Base-by-base conservation (phyloP, 2,888 invertebrate genomes). In the Pimpla rufipes region DNA sequence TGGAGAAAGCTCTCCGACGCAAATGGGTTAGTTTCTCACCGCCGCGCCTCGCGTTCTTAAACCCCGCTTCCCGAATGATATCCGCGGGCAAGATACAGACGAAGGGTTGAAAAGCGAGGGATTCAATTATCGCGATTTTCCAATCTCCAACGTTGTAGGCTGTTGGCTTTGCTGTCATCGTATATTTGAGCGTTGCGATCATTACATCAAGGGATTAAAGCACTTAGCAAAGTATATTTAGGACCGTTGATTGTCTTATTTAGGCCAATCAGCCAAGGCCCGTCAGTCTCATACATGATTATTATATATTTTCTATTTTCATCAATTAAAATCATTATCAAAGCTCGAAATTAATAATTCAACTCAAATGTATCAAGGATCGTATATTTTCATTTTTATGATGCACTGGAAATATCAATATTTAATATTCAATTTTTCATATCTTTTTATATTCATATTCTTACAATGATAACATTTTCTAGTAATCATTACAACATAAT, bases 1-100 rank as follows among this genome's bases (percentile, higher is more conserved):
- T 50, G 80, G 80, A 71, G 74, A 84, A 84, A 91, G 89, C 90
- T 90, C 90, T 89, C 87, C 84, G 88, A 89, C 89, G 89, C 88
- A 89, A 89, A 89, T 89, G 75, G 89, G 88, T 89, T 85, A 81
- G 75, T 84, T 84, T 84, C 80, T 81, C 84, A 78, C 84, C 80
- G 50, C 78, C 64, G 29, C 82, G 29, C 29, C 79, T 67, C 85
- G 76, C 71, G 62, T 79, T 84, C 79, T 83, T 77, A 75, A 83
- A 83, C 76, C 87, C 83, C 84, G 80, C 78, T 73, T 67, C 77
- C 62, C 81, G 79, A 77, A 78, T 75, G 75, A 78, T 84, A 84
- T 77, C 47, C 73, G 21, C 76, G 45, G 81, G 47, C 87, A 87
- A 89, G 89, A 89, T 87, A 87, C 16, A 16, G 88, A 85, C 83